Conservation (phyloP, 1,140 invertebrate species). For the Nixonia krombeini region DNA sequence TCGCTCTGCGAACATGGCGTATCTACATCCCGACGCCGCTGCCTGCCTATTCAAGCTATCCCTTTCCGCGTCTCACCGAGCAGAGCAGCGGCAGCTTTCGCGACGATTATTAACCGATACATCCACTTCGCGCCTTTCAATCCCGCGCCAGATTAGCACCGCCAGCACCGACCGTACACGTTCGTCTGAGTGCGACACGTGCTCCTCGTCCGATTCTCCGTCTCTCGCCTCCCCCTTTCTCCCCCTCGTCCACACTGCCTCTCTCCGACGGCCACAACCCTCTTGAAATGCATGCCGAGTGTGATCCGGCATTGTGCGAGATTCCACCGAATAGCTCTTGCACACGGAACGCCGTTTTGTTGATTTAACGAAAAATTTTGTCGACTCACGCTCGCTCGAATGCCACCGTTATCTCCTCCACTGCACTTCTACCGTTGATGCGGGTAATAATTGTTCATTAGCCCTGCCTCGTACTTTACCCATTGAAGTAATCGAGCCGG, state of each 20-base stretch:
- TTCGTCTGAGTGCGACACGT: constrained; percentile 39
- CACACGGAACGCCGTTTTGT: too few relatives aligned
- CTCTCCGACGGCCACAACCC: background rate
- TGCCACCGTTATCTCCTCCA: background rate
- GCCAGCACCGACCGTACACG: constrained; percentile 20
- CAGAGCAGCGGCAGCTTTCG: constrained; percentile 21
- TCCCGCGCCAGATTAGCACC: constrained; percentile 53
- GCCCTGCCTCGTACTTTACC: too few relatives aligned
- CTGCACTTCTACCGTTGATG: background rate
- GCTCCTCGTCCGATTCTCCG: constrained; percentile 8
- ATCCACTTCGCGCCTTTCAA: constrained; percentile 60
- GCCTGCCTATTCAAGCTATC: constrained; percentile 60
- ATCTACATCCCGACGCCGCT: constrained; percentile 65
- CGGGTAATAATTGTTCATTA: too few relatives aligned
- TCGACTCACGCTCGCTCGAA: too few relatives aligned
- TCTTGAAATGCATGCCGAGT: constrained; percentile 1
- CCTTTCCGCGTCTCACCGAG: constrained; percentile 48
- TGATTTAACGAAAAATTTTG: too few relatives aligned
- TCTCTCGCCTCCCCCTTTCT: background rate
- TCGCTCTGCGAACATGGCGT: constrained; percentile 63
- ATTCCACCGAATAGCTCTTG: too few relatives aligned
- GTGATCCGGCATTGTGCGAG: background rate
- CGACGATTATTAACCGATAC: constrained; percentile 67
- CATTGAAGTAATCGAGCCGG: too few relatives aligned
- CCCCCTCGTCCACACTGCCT: background rate